Base-by-base conservation (phyloP, 2,888 invertebrate species). In the Pterostichus madidus region DNA sequence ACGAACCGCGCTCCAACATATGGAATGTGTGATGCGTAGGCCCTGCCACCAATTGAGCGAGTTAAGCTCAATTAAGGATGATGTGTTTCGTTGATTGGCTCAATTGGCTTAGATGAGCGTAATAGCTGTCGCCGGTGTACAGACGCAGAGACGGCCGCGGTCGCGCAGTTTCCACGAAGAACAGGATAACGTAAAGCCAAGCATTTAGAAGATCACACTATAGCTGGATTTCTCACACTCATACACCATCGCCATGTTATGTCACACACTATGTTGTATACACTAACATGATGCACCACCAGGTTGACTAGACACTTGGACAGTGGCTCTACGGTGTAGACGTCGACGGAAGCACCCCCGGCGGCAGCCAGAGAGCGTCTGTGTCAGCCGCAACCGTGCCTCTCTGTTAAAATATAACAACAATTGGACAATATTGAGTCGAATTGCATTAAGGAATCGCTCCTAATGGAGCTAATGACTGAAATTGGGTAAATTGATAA, bases 401-500 rank as follows among this genome's bases (percentile, higher is more conserved):
- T 52, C 77, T 68, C 77, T 49, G 83, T 83, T 83, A 61, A 83
- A 83, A 83, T 83, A 77, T 90, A 89, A 89, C 89, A 90, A 90
- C 89, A 90, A 90, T 90, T 90, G 90, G 89, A 90, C 89, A 89
- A 90, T 89, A 90, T 89, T 90, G 90, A 89, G 89, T 87, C 90
- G 90, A 89, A 90, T 90, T 90, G 89, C 90, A 90, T 90, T 90
- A 90, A 90, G 88, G 90, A 90, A 90, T 90, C 90, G 88, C 89
- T 89, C 89, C 90, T 90, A 90, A 89, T 89, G 89, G 89, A 88
- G 89, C 90, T 90, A 90, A 90, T 90, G 89, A 90, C 90, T 90
- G 90, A 90, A 90, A 90, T 90, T 90, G 90, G 90, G 90, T 90
- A 90, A 90, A 90, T 90, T 90, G 90, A 90, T 90, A 90, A 90